A percentile compares a stretch with the other conserved stretches of the same genome.
Conservation (phyloP, 1,140 invertebrate species). For the Trachelipus rathkii region DNA sequence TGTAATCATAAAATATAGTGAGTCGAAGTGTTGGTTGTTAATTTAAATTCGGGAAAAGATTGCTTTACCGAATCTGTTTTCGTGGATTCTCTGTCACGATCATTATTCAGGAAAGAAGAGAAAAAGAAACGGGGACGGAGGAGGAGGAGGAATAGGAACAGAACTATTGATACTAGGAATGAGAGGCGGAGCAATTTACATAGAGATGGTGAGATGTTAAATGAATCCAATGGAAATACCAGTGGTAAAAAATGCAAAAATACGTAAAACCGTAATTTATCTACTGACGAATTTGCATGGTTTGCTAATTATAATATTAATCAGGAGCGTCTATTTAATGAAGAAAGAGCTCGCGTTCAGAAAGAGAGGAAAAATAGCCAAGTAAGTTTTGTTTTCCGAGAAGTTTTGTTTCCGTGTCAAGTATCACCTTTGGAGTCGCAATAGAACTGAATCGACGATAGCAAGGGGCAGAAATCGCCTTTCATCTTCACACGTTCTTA, state of each 20-base stretch:
- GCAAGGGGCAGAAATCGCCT: background rate
- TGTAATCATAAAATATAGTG: background rate
- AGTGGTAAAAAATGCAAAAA: too few species aligned
- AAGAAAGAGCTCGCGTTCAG: too few species aligned
- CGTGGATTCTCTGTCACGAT: background rate
- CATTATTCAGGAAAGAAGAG: background rate
- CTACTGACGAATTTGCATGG: too few species aligned
- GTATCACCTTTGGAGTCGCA: too few species aligned
- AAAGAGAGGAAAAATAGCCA: too few species aligned
- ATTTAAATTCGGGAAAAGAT: background rate
- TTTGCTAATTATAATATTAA: too few species aligned
- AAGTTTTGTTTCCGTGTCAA: too few species aligned
- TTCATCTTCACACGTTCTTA: background rate
- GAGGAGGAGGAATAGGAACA: background rate
- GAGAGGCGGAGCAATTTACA: background rate
- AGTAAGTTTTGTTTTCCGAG: too few species aligned
- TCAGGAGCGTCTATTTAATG: too few species aligned
- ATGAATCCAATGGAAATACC: background rate
- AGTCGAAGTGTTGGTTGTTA: background rate
- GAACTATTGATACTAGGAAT: too few species aligned
- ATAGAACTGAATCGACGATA: background rate
- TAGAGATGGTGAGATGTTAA: background rate
- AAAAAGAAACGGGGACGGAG: background rate
- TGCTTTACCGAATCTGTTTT: background rate
- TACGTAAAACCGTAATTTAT: too few species aligned